Conservation (phyloP, 2,888 invertebrate genomes). For the Morpho helenor region DNA sequence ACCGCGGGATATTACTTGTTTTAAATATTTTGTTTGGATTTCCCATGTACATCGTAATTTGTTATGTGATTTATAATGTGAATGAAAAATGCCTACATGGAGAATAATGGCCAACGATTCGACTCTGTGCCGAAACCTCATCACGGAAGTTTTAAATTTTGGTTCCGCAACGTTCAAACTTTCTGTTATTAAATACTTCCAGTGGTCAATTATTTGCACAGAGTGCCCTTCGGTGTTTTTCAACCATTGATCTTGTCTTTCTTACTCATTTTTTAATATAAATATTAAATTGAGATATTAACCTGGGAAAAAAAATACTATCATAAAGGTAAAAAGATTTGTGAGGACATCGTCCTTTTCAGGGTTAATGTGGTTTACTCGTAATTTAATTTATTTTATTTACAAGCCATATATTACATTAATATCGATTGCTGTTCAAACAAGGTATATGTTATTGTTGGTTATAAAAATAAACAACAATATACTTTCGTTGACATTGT, state of each 20-base stretch:
- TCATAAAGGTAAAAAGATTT: constrained; percentile 44
- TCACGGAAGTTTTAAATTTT: constrained; percentile 52
- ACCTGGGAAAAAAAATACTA: constrained; percentile 39
- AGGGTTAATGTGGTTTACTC: constrained; percentile 44
- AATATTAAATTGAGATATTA: constrained; percentile 22
- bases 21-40: too few species aligned
- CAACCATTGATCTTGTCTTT: constrained; percentile 19
- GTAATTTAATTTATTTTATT: constrained; percentile 39
- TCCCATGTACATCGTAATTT: too few species aligned
- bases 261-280: constrained; percentile 15
- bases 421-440: constrained; percentile 6
- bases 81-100: too few species aligned
- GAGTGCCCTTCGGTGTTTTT: constrained; percentile 32
- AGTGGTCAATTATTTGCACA: constrained; percentile 35
- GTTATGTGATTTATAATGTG: too few species aligned
- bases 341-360: constrained; percentile 44
- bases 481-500: not conserved
- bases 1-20: too few species aligned
- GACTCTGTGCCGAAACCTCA: constrained; percentile 38
- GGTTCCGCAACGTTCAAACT: constrained; percentile 45
- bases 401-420: constrained; percentile 27
- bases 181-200: constrained; percentile 36
- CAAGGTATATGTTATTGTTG: not conserved
- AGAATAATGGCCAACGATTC: constrained; percentile 34
- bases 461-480: not conserved